Conservation (phyloP, 1,140 invertebrate species). For the Condylostylus longicornis region DNA sequence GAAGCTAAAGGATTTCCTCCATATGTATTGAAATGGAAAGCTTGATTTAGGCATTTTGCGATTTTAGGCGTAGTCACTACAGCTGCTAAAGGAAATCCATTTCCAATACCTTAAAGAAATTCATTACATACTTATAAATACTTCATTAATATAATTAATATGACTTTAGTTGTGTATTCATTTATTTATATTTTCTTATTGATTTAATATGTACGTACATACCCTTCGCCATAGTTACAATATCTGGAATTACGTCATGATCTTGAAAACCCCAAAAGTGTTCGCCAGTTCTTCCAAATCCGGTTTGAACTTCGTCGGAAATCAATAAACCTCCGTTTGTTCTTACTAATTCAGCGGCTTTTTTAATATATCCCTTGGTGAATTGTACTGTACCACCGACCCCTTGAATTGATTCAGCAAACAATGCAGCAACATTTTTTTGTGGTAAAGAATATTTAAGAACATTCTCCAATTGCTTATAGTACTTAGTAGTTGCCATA, state of each 20-base stretch:
- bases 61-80: constrained; percentile 83
- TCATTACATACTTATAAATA: not conserved
- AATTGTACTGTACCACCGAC: constrained; percentile 84
- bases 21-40: constrained; percentile 89
- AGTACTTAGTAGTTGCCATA: constrained; percentile 59
- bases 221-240: constrained; percentile 80
- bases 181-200: not conserved
- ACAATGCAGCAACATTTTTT: constrained; percentile 67
- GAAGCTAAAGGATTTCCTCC: constrained; percentile 87
- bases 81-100: constrained; percentile 88
- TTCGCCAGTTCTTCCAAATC: constrained; percentile 86
- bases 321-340: constrained; percentile 74
- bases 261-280: constrained; percentile 90
- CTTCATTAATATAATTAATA: not conserved
- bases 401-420: constrained; percentile 91
- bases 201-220: not conserved
- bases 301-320: constrained; percentile 91
- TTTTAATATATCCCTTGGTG: constrained; percentile 73
- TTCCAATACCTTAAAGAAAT: constrained; percentile 44
- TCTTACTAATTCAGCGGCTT: constrained; percentile 63
- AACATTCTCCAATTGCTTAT: constrained; percentile 64
- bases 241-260: constrained; percentile 79
- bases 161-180: not conserved
- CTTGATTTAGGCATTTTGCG: constrained; percentile 53
- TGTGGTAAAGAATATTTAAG: constrained; percentile 59